Conservation (phyloP, 2,888 invertebrate genomes). For the Abscondita cerata region DNA sequence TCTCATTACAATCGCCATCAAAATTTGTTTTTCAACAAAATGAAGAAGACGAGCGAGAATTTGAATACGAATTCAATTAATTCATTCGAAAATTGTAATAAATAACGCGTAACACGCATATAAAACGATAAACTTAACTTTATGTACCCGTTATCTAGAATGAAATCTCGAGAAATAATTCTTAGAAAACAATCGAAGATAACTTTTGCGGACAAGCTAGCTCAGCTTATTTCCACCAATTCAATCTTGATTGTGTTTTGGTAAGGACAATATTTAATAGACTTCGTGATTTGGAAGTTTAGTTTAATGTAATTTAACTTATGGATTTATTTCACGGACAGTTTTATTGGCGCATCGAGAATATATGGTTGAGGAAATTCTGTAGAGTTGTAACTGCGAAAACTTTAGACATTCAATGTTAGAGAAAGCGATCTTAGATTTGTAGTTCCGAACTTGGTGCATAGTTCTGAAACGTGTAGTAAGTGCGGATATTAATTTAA, state of each 20-base stretch:
- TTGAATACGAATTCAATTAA: too few species aligned
- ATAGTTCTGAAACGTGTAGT: background rate
- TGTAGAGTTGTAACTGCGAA: constrained; percentile 12
- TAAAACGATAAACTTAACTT: background rate
- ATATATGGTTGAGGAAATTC: constrained; percentile 16
- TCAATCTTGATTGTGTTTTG: constrained; percentile 30
- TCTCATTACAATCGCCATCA: too few species aligned
- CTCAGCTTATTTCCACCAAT: constrained; percentile 30
- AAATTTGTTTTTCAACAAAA: too few species aligned
- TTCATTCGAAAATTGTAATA: too few species aligned
- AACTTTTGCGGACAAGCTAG: constrained; percentile 18
- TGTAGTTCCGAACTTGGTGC: background rate
- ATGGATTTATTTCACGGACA: constrained; percentile 26
- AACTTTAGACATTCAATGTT: constrained; percentile 10
- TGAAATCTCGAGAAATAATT: constrained; percentile 29
- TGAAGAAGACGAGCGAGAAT: too few species aligned
- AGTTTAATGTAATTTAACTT: constrained; percentile 17
- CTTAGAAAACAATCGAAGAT: constrained; percentile 34
- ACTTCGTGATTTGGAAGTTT: constrained; percentile 24
- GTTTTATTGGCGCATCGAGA: constrained; percentile 20
- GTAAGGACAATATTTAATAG: constrained; percentile 28
- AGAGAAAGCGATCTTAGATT: constrained; percentile 4
- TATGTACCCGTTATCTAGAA: constrained; percentile 21
- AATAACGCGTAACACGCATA: too few species aligned
- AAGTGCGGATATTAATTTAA: too few species aligned